These are phyloP conservation scores for Patella ulyssiponensis DNA, from an alignment of 2,888 invertebrate genomes.

Conservation along the genomic window DNA sequence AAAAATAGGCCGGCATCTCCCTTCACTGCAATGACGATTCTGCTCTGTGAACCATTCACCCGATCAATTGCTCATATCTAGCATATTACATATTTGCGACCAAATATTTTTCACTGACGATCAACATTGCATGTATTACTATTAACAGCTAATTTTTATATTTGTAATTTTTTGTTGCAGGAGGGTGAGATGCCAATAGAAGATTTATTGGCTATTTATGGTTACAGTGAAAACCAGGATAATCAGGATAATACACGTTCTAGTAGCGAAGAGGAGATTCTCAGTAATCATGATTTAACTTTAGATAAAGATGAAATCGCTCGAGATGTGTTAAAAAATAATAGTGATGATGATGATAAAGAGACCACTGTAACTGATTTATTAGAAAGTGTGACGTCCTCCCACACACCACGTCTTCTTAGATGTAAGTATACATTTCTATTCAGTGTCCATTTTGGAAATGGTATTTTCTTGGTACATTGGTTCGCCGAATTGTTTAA, in stretches of 20 bases:
- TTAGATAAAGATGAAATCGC: slow-evolving; percentile 72
- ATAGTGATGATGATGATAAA: slow-evolving; percentile 68
- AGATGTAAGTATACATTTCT: slow-evolving; percentile 75
- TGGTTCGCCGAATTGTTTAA: too few species aligned
- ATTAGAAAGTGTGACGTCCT: slow-evolving; percentile 65
- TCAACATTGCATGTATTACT: too few species aligned
- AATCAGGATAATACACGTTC: slow-evolving; percentile 37
- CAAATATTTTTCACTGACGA: too few species aligned
- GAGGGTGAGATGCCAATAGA: slow-evolving; percentile 98
- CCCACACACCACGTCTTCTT: slow-evolving; percentile 75
- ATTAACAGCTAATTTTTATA: not conserved
- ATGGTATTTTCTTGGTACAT: too few species aligned
- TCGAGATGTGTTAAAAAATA: slow-evolving; percentile 64
- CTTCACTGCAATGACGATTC: too few species aligned
- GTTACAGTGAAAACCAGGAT: slow-evolving; percentile 36
- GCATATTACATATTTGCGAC: too few species aligned
- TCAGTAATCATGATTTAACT: slow-evolving; percentile 73
- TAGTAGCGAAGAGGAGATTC: slow-evolving; percentile 72
- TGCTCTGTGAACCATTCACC: too few species aligned
- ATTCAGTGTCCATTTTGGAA: too few species aligned
- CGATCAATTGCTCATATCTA: too few species aligned
- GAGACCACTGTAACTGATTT: slow-evolving; percentile 69
- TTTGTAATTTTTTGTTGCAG: slow-evolving; percentile 67
- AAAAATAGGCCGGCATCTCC: too few species aligned
- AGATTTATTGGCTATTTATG: slow-evolving; percentile 89